Conservation (phyloP, 2,888 invertebrate species). For the Linyphia triangularis region DNA sequence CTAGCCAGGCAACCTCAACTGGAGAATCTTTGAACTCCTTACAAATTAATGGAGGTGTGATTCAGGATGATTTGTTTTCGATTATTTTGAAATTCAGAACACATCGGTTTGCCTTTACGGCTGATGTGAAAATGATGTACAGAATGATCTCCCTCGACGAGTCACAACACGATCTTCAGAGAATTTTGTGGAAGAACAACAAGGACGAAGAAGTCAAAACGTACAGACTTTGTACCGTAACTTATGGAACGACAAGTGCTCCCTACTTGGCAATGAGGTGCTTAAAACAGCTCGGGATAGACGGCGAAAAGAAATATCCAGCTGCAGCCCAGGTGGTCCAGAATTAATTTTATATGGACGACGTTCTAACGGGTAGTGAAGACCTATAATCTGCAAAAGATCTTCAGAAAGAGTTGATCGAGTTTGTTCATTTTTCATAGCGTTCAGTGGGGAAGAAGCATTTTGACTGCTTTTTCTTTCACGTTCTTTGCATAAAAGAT, state of each 20-base stretch:
- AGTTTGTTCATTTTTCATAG: too few species aligned
- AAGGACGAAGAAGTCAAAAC: conserved; percentile 71
- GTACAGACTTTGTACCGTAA: conserved; percentile 9
- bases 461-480: too few species aligned
- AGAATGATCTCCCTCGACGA: conserved; percentile 78
- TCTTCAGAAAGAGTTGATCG: background rate
- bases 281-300: background rate
- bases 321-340: background rate
- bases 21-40: conserved; percentile 78
- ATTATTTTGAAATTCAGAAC: conserved; percentile 78
- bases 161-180: conserved; percentile 78
- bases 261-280: background rate
- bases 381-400: background rate
- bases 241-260: conserved; percentile 6
- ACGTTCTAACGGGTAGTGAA: background rate
- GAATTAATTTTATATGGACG: background rate
- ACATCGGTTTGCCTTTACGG: conserved; percentile 78
- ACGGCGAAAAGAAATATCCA: background rate
- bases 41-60: conserved; percentile 78
- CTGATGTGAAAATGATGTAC: conserved; percentile 80
- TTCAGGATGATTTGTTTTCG: conserved; percentile 78
- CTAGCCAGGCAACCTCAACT: background rate
- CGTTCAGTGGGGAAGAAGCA: too few species aligned
- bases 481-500: too few species aligned
- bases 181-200: conserved; percentile 79